Base-by-base conservation (phyloP, 2,888 invertebrate genomes). In the Oscheius onirici region DNA sequence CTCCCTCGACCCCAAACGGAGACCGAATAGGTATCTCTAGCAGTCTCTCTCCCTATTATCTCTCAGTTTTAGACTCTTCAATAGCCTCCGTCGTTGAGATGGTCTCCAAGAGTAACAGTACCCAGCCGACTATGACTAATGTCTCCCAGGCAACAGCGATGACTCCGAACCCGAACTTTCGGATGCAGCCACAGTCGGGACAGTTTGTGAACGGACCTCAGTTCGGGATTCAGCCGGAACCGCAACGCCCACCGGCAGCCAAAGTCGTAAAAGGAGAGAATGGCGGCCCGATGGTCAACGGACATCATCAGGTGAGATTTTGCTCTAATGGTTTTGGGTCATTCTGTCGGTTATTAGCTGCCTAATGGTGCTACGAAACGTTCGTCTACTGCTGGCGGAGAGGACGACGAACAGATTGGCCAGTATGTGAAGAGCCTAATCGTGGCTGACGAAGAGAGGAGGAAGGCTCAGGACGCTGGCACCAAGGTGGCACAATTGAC, bases 81-180 rank as follows among this genome's bases (percentile, higher is more conserved):
- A 70, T 70, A 8, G 63, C 70, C 15, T 70, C 70, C 2, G 70
- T 70, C 1, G 61, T 70, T 15, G 70, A 70, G 17, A 70, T 70
- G 70, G 70, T 70, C 24, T 70, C 70, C 3, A 61, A 63, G 26
- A 63, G 63, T 22, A 52, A 46, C 10, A 54, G 20, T 43, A 55
- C 69, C 28, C 70, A 70, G 44, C 57, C 68, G 24, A 68, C 49
- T 15, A 55, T 52, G 66, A 66, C 54, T 10, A 68, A 54, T 44
- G 54, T 49, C 57, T 55, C 57, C 44, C 68, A 68, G 26, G 28
- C 46, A 11, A 41, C 34, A 15, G 66, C 51, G 22, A 52, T 41
- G 46, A 22, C 52, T 24, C 51, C 22, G 22, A 26, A 15, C 26
- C 34, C 34, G 34, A 40, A 46, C n/a, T 40, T 43, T 22, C 46